Percentiles rank a stretch among this genome's conserved stretches.
Conservation (phyloP, 1,140 invertebrate genomes). For the Papilio glaucus region DNA sequence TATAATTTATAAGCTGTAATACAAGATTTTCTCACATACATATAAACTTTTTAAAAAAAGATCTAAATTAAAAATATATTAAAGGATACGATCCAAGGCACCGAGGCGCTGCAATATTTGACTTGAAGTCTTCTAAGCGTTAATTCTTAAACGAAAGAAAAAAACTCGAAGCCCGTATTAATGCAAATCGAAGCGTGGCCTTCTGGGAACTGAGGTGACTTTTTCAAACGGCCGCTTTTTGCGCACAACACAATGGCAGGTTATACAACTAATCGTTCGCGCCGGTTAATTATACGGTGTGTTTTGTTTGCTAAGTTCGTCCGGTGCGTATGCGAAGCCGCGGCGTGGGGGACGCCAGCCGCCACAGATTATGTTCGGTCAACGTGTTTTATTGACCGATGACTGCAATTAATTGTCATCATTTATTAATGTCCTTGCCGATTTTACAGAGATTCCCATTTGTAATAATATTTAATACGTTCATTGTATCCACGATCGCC, state of each 20-base stretch:
- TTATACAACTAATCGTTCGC: conserved; percentile 81
- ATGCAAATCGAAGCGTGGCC: conserved; percentile 58
- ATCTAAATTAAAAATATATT: neutral
- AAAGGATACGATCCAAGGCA: conserved; percentile 40
- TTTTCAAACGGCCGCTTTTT: conserved; percentile 63
- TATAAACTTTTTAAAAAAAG: too few relatives aligned
- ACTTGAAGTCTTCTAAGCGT: conserved; percentile 64
- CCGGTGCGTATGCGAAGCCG: conserved; percentile 45
- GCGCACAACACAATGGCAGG: conserved; percentile 65
- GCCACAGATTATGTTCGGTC: conserved; percentile 48
- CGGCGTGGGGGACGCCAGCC: conserved; percentile 39
- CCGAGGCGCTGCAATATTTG: conserved; percentile 49
- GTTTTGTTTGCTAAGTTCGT: conserved; percentile 67
- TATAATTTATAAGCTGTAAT: too few relatives aligned
- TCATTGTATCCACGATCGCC: neutral
- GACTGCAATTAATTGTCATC: conserved; percentile 57
- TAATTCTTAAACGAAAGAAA: conserved; percentile 63
- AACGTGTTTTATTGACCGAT: conserved; percentile 52
- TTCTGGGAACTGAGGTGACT: conserved; percentile 72
- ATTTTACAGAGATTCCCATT: neutral
- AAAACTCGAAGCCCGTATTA: conserved; percentile 46
- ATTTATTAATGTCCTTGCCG: neutral
- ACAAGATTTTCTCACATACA: too few relatives aligned
- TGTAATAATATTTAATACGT: neutral
- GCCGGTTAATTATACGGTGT: conserved; percentile 73